Conservation (phyloP, 2,888 invertebrate genomes). For the Ischnura elegans region DNA sequence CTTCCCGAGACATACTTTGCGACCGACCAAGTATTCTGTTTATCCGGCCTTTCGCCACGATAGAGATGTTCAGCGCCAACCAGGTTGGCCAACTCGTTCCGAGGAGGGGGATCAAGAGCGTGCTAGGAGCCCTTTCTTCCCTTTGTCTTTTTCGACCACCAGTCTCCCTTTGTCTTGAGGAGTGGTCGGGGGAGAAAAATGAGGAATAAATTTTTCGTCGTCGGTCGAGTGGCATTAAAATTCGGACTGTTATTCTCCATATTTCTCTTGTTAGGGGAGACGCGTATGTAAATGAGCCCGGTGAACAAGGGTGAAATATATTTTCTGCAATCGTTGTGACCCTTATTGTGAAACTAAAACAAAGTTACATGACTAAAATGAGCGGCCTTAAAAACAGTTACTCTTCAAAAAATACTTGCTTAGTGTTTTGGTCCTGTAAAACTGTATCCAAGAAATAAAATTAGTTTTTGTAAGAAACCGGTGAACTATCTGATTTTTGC, state of each 20-base stretch:
- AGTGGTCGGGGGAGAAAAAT: not conserved
- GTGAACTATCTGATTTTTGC: too few species aligned
- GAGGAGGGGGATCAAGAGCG: not conserved
- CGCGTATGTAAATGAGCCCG: not conserved
- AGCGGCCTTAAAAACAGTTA: not conserved
- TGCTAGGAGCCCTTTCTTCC: not conserved
- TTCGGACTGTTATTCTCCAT: not conserved
- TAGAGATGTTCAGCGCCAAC: constrained; percentile 35
- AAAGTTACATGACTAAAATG: not conserved
- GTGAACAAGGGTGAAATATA: not conserved
- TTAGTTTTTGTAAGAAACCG: not conserved
- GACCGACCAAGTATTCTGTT: constrained; percentile 16
- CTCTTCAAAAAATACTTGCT: not conserved
- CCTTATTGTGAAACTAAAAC: not conserved
- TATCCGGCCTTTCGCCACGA: constrained; percentile 33
- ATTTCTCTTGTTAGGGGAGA: not conserved
- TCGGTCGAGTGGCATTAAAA: not conserved
- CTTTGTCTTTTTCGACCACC: not conserved
- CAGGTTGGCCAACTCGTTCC: constrained; percentile 10
- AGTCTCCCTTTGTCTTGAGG: not conserved
- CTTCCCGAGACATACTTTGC: not conserved
- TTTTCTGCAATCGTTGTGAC: not conserved
- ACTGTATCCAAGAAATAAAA: not conserved
- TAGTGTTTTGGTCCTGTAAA: not conserved
- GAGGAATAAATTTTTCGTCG: not conserved